phyloP scores from a whole-genome alignment of 2,113 vertebrate genomes.

The Falco punctatus region DNA sequence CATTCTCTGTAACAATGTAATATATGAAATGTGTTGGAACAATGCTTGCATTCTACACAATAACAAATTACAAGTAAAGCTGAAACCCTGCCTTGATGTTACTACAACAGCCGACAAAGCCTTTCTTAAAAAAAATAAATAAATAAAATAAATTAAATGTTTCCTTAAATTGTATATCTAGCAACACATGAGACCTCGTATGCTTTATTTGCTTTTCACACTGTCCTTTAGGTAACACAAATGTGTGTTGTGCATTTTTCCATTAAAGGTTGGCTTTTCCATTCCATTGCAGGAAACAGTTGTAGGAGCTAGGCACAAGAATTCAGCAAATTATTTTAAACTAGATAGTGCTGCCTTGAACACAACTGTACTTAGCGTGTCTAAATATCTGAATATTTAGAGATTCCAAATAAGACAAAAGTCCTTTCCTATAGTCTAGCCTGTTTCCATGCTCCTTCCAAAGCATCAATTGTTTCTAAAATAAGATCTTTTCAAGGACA shows the following conservation, averaged over 20 bases:
- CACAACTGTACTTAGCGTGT: not conserved
- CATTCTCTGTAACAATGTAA: not conserved
- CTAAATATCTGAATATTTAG: not conserved
- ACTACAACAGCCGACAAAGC: not conserved
- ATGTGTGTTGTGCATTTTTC: not conserved
- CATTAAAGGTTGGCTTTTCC: not conserved
- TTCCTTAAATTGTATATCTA: not conserved
- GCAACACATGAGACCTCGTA: not conserved
- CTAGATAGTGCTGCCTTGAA: not conserved
- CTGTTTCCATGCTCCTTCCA: not conserved
- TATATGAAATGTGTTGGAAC: not conserved
- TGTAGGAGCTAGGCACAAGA: not conserved
- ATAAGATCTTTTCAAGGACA: conserved; percentile 58
- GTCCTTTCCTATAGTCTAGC: not conserved
- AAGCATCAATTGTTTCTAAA: conserved; percentile 50
- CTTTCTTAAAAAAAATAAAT: not conserved
- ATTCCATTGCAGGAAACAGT: not conserved
- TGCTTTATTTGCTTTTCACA: not conserved
- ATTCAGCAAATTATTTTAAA: not conserved
- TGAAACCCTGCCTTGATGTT: not conserved
- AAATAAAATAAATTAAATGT: fast-evolving
- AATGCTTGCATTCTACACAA: not conserved
- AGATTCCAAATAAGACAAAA: not conserved
- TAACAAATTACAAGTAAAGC: not conserved
- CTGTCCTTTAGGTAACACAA: not conserved